Evolutionary conservation across 2,113 vertebrate species (phyloP).

Genomic region (Elaphurus davidianus): DNA sequence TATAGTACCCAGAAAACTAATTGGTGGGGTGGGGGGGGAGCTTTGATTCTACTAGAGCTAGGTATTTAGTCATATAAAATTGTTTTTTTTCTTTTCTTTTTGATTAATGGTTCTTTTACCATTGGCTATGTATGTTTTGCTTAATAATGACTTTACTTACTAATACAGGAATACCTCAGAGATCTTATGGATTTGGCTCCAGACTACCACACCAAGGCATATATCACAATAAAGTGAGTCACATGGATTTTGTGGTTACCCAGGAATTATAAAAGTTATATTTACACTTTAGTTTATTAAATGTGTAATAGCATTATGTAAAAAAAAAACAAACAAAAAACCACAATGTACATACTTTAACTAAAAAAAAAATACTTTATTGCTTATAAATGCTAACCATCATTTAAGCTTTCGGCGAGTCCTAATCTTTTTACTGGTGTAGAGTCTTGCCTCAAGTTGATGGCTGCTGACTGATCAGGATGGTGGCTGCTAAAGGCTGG

Average conservation of each 20-base stretch:
- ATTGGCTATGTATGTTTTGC: not conserved
- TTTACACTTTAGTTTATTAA: not conserved
- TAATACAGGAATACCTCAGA: not conserved
- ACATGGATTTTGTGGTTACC: not conserved
- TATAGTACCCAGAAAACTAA: not conserved
- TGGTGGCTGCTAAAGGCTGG: not conserved
- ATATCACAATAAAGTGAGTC: not conserved
- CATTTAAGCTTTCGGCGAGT: not conserved
- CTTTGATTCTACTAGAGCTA: not conserved
- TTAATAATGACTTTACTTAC: not conserved
- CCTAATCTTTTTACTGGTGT: not conserved
- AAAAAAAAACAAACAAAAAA: not conserved
- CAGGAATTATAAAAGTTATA: not conserved
- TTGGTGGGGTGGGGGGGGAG: fast-evolving
- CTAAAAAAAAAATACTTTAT: not conserved
- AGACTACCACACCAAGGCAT: not conserved
- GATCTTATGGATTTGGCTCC: not conserved
- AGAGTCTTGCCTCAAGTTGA: not conserved
- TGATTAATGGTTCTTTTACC: not conserved
- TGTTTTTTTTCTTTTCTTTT: not conserved
- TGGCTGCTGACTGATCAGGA: not conserved
- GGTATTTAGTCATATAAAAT: not conserved
- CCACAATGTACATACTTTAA: not conserved
- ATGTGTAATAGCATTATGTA: not conserved
- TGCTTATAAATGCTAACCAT: not conserved